phyloP scores from a whole-genome alignment of 2,797 vertebrate species.

The Graptemys geographica region DNA sequence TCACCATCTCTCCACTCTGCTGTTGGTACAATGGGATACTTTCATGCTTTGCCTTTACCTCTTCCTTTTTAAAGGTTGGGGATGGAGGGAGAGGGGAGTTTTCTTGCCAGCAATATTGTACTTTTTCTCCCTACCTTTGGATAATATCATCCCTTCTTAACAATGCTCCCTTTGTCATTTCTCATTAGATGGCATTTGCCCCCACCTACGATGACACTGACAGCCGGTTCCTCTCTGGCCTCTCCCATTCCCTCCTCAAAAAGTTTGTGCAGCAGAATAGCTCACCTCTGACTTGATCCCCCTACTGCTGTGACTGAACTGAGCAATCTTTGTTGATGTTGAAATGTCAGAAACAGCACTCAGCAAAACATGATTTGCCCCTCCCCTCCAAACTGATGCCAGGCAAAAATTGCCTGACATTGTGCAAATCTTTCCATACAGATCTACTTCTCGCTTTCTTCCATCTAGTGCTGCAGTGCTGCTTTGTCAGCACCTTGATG shows the following conservation, averaged over 20 bases:
- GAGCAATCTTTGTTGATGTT: constrained; percentile 53
- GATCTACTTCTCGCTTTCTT: constrained; percentile 60
- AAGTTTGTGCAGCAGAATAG: background rate
- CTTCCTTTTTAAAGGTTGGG: constrained; percentile 27
- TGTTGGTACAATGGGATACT: constrained; percentile 18
- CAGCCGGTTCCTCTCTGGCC: constrained; percentile 5
- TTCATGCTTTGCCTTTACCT: constrained; percentile 28
- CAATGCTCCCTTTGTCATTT: background rate
- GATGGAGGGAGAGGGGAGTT: background rate
- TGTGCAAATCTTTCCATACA: constrained; percentile 60
- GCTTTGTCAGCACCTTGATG: constrained; percentile 43
- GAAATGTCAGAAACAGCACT: constrained; percentile 54
- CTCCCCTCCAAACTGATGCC: constrained; percentile 63
- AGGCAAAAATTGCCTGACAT: constrained; percentile 55
- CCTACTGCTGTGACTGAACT: background rate
- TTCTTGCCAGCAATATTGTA: background rate
- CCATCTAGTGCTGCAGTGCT: constrained; percentile 22
- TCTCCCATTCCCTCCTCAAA: background rate
- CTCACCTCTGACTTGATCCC: background rate
- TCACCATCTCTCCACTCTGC: constrained; percentile 21
- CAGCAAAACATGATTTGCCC: constrained; percentile 43
- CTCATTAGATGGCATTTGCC: background rate
- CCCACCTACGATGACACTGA: constrained; percentile 22
- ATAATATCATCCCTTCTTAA: background rate
- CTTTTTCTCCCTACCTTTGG: constrained; percentile 11